A percentile compares a stretch with the other conserved stretches of the same genome.
Evolutionary conservation across 2,888 invertebrate species (phyloP).

Genomic region (Halictus ligatus): DNA sequence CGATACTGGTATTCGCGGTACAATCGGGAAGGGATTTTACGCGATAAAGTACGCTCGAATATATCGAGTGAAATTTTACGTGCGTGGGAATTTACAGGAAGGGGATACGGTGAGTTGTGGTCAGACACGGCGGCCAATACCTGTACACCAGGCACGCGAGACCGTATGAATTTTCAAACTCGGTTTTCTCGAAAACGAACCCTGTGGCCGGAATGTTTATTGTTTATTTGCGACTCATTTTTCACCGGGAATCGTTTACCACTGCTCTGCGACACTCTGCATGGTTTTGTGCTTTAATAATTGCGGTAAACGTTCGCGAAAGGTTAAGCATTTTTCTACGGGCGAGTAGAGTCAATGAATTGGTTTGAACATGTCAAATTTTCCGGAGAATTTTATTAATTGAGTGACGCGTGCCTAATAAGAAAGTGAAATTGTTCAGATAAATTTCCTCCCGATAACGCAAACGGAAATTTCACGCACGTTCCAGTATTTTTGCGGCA

Average conservation of each 20-base stretch:
- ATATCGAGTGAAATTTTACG: neutral
- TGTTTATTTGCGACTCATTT: neutral
- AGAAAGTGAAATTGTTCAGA: no score
- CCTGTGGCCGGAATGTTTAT: neutral
- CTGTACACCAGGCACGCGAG: neutral
- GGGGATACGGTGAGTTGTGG: neutral
- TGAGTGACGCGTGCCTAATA: neutral
- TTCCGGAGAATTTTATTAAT: no score
- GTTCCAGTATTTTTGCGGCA: neutral
- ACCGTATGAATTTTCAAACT: neutral
- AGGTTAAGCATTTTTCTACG: neutral
- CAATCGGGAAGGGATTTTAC: neutral
- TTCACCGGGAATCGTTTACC: neutral
- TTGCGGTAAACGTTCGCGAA: neutral
- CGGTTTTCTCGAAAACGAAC: neutral
- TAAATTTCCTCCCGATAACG: no score
- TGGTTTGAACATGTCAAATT: no score
- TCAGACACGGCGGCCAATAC: neutral
- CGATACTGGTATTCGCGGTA: neutral
- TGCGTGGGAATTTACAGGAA: neutral
- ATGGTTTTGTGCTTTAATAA: neutral
- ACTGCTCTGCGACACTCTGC: neutral
- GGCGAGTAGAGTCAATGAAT: no score
- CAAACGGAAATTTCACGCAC: neutral
- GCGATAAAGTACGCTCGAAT: neutral